Evolutionary conservation across 1,140 invertebrate genomes (phyloP).

Genomic region (Anastrepha ludens): DNA sequence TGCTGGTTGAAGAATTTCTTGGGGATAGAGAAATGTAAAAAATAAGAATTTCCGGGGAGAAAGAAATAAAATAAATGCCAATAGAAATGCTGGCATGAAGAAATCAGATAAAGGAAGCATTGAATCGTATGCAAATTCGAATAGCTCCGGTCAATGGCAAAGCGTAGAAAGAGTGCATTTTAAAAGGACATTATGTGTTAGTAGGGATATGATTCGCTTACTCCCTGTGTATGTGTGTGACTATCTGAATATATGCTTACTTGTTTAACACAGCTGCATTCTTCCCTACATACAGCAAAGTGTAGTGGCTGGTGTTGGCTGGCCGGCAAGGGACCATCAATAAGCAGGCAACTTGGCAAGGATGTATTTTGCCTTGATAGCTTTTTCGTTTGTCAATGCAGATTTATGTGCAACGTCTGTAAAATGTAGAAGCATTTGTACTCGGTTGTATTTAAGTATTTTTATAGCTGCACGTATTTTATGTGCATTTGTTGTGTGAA

Average conservation of each 20-base stretch:
- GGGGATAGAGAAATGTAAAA: background rate
- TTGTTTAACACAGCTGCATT: background rate
- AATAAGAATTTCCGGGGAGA: background rate
- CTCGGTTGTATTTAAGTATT: background rate
- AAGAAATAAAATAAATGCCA: constrained; percentile 31
- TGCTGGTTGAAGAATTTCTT: background rate
- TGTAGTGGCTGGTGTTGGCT: background rate
- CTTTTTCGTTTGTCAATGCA: constrained; percentile 32
- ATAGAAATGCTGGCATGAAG: constrained; percentile 31
- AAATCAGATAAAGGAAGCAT: constrained; percentile 45
- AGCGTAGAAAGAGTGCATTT: constrained; percentile 33
- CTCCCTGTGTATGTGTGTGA: background rate
- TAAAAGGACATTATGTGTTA: constrained; percentile 21
- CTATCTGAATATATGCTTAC: background rate
- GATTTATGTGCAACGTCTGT: constrained; percentile 15
- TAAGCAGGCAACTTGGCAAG: constrained; percentile 28
- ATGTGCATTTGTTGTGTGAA: background rate
- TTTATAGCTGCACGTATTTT: background rate
- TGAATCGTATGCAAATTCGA: constrained; percentile 36
- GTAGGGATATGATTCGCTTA: background rate
- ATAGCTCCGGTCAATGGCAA: constrained; percentile 39
- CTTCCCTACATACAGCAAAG: background rate
- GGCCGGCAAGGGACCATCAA: background rate
- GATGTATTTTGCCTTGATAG: constrained; percentile 41
- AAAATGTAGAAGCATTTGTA: background rate